phyloP scores from a whole-genome alignment of 1,140 invertebrate genomes.

The Lethrus apterus region DNA sequence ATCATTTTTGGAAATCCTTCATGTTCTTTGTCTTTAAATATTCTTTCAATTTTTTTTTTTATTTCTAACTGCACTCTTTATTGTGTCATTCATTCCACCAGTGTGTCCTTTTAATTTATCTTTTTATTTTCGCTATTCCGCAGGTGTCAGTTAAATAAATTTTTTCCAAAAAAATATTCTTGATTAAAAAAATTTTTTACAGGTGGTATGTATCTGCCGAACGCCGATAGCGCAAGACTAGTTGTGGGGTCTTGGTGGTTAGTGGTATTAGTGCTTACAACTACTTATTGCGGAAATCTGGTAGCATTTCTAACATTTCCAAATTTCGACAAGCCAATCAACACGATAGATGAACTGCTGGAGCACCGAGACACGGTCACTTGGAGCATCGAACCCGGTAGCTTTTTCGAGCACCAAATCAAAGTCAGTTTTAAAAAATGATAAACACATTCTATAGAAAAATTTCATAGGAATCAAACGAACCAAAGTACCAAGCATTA shows the following conservation, averaged over 20 bases:
- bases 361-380: conserved; percentile 51
- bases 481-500: conserved; percentile 47
- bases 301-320: conserved; percentile 92
- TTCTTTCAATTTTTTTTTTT: too few relatives aligned
- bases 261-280: conserved; percentile 80
- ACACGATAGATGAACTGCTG: conserved; percentile 64
- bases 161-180: background rate
- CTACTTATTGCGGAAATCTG: conserved; percentile 87
- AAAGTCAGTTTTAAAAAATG: conserved; percentile 38
- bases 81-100: too few relatives aligned
- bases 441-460: background rate
- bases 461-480: conserved; percentile 36
- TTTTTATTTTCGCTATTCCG: too few relatives aligned
- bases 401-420: conserved; percentile 65
- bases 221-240: conserved; percentile 78
- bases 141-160: too few relatives aligned
- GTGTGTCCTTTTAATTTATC: too few relatives aligned
- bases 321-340: conserved; percentile 69
- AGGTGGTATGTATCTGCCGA: conserved; percentile 80
- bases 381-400: conserved; percentile 69
- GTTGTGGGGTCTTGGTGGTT: conserved; percentile 90
- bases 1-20: too few relatives aligned
- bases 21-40: too few relatives aligned
- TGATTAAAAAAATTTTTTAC: conserved; percentile 19
- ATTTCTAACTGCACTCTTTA: too few relatives aligned